Conservation (phyloP, 2,888 invertebrate species). For the Ectropis crepuscularia region DNA sequence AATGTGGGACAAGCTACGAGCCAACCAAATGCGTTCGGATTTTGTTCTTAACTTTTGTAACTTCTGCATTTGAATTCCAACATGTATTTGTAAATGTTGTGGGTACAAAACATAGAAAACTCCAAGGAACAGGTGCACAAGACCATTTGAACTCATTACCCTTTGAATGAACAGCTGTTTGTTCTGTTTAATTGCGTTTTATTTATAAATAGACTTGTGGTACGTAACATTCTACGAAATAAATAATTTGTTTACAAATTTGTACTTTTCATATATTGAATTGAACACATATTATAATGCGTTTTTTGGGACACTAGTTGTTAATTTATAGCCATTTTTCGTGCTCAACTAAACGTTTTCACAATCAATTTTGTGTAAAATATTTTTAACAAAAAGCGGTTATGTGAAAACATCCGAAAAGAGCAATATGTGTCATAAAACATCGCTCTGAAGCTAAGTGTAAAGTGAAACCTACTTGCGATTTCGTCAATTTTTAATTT, state of each 20-base stretch:
- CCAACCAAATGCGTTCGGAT: neutral
- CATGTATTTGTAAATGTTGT: constrained; percentile 37
- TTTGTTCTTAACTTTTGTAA: neutral
- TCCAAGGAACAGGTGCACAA: constrained; percentile 51
- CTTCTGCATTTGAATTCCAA: neutral
- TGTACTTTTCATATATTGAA: no score
- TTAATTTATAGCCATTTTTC: neutral
- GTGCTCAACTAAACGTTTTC: constrained; percentile 38
- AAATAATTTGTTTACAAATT: constrained; percentile 9
- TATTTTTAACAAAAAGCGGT: constrained; percentile 44
- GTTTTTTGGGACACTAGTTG: no score
- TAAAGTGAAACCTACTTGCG: constrained; percentile 51
- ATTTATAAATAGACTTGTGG: constrained; percentile 44
- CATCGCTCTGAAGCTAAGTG: constrained; percentile 48
- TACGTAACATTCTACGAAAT: constrained; percentile 26
- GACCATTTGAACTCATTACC: constrained; percentile 52
- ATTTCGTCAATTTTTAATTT: constrained; percentile 54
- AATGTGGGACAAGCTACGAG: constrained; percentile 35
- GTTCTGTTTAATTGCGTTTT: constrained; percentile 49
- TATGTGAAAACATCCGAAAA: constrained; percentile 35
- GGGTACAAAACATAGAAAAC: constrained; percentile 44
- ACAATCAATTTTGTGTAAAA: constrained; percentile 42
- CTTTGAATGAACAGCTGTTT: constrained; percentile 57
- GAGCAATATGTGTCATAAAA: constrained; percentile 47
- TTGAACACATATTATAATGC: no score